Evolutionary conservation across 2,888 invertebrate species (phyloP).

Genomic region (Ichneumoninae sp.): DNA sequence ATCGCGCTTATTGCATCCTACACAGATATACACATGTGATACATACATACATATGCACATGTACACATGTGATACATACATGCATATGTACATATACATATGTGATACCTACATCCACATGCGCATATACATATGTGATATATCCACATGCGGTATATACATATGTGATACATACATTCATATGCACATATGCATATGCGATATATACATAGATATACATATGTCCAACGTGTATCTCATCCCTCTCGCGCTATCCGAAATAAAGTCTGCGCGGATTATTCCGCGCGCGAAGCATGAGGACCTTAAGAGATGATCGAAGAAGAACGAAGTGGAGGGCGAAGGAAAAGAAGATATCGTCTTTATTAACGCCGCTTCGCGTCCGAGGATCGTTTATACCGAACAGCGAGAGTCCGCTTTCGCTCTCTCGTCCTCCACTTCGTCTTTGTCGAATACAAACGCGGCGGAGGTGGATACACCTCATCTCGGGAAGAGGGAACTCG

Average conservation of each 20-base stretch:
- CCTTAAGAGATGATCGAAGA: slow-evolving; percentile 14
- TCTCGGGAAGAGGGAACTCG: slow-evolving; percentile 26
- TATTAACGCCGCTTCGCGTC: slow-evolving; percentile 51
- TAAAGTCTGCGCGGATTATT: slow-evolving; percentile 40
- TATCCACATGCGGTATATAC: too few relatives aligned
- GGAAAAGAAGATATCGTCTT: slow-evolving; percentile 39
- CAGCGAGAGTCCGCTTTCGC: slow-evolving; percentile 30
- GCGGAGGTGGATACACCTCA: slow-evolving; percentile 27
- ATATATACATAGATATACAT: background rate
- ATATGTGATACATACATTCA: too few relatives aligned
- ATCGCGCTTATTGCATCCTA: slow-evolving; percentile 23
- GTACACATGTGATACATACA: too few relatives aligned
- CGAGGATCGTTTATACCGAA: slow-evolving; percentile 25
- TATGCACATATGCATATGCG: background rate
- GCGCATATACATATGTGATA: too few relatives aligned
- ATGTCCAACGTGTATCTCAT: background rate
- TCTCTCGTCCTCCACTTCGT: slow-evolving; percentile 34
- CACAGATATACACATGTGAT: background rate
- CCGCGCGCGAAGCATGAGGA: background rate
- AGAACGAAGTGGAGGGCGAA: background rate
- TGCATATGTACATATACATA: too few relatives aligned
- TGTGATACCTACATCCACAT: too few relatives aligned
- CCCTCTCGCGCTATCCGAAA: slow-evolving; percentile 7
- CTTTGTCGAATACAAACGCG: slow-evolving; percentile 57
- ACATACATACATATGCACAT: too few relatives aligned